Conservation (phyloP, 2,888 invertebrate species). For the Agrotis clavis region DNA sequence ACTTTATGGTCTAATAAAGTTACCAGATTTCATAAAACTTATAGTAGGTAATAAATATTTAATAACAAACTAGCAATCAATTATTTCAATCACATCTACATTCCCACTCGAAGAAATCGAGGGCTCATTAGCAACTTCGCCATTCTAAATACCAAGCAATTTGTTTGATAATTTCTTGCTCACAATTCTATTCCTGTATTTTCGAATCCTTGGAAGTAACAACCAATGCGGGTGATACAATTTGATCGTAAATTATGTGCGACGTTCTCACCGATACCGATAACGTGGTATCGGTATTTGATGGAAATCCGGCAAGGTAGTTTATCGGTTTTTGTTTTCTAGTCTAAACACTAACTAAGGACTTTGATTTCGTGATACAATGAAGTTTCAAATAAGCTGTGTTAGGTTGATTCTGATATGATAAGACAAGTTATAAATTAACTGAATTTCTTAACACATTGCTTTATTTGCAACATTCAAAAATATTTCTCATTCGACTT, state of each 20-base stretch:
- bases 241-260: slow-evolving; percentile 24
- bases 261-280: slow-evolving; percentile 11
- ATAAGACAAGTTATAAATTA: no score
- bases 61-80: background rate
- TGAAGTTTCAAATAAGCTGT: no score
- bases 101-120: background rate
- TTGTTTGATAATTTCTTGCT: slow-evolving; percentile 13
- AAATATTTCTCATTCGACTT: no score
- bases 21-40: background rate
- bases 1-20: background rate
- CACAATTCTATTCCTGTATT: slow-evolving; percentile 26
- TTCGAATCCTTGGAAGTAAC: slow-evolving; percentile 10
- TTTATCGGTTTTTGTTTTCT: background rate
- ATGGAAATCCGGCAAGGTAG: background rate
- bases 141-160: slow-evolving; percentile 35
- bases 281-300: slow-evolving; percentile 20
- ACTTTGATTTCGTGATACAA: no score
- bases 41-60: background rate
- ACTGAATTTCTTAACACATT: no score
- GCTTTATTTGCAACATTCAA: no score
- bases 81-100: slow-evolving; percentile 4
- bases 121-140: slow-evolving; percentile 11
- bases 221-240: slow-evolving; percentile 34
- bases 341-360: no score
- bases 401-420: no score